phyloP scores from a whole-genome alignment of 2,797 vertebrate species.

The Poeciliopsis turneri region DNA sequence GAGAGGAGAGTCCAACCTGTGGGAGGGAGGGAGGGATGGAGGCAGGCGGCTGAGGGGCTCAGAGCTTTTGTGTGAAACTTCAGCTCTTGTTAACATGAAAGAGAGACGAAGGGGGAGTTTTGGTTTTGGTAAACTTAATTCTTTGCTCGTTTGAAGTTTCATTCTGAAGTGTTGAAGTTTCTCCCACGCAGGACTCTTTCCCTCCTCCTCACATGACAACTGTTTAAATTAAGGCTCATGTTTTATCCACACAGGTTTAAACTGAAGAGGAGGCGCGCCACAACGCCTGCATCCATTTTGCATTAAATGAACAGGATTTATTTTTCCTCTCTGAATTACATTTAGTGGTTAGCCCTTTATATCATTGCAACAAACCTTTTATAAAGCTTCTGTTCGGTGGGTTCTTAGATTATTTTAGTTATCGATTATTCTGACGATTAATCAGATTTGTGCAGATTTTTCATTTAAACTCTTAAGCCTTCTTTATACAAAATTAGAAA shows the following conservation, averaged over 20 bases:
- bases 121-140: slow-evolving; percentile 32
- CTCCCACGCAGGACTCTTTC: slow-evolving; percentile 35
- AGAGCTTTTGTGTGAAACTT: slow-evolving; percentile 35
- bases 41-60: slow-evolving; percentile 14
- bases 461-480: too few relatives aligned
- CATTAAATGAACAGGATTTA: not conserved
- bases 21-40: slow-evolving; percentile 12
- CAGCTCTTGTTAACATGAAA: slow-evolving; percentile 60
- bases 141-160: slow-evolving; percentile 36
- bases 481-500: too few relatives aligned
- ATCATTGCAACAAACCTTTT: not conserved
- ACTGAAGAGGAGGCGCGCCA: slow-evolving; percentile 15
- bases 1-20: slow-evolving; percentile 49
- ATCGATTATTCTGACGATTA: too few relatives aligned
- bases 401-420: too few relatives aligned
- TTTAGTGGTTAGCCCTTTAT: not conserved
- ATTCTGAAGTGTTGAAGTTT: slow-evolving; percentile 30
- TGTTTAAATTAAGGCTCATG: slow-evolving; percentile 45
- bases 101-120: slow-evolving; percentile 11
- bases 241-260: slow-evolving; percentile 37
- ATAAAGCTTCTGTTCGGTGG: not conserved
- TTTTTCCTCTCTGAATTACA: not conserved
- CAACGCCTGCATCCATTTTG: not conserved
- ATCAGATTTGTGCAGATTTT: too few relatives aligned
- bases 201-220: slow-evolving; percentile 43